Evolutionary conservation across 2,113 vertebrate genomes (phyloP), one percentile per base, ranked within the genome.

Genomic region (Halichoeres trimaculatus): DNA sequence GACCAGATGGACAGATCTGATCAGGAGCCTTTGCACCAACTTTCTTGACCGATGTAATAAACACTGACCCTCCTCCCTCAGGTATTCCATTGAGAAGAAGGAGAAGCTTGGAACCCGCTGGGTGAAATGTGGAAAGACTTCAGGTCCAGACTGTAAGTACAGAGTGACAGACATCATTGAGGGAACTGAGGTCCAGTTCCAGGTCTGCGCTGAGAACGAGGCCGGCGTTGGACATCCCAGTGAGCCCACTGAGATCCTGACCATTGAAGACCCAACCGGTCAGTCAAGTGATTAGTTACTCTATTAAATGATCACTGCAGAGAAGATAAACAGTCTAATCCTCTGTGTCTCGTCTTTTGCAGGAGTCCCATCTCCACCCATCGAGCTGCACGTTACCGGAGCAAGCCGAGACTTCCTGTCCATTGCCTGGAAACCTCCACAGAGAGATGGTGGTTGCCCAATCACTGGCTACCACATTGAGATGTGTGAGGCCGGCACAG

Each of bases 151-250:
- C 13, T 99, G 97, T 90, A 94, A 94, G 70, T 99, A 95, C 92
- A 95, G 95, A 89, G 95, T 99, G 65, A 99, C 98, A 14, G 98
- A 99, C 81, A 95, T 99, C 62, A 99, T 98, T 51, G 98, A 99
- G 92, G 98, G 98, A 58, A 98, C 94, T 65, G 98, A 99, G 61
- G 98, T 99, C 53, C 98, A 99, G 80, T 99, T 99, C 91, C 96
- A 97, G 87, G 96, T 98, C 80, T 85, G 95, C 14, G 98, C 98
- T 85, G 98, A 99, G 93, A 99, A 99, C 57, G 98, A 99, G 93
- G 98, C 97, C 72, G 98, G 98, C 16, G 87, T 93, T 58, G 98
- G 98, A 68, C 97, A 99, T 78, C 96, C 98, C 4, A 98, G 98
- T 74, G 98, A 99, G 90, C 97, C 98, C 79, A 99, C 98, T 0